Percentiles rank a stretch among this genome's conserved stretches.
Evolutionary conservation across 2,797 vertebrate genomes (phyloP).

Genomic region (Betta splendens): DNA sequence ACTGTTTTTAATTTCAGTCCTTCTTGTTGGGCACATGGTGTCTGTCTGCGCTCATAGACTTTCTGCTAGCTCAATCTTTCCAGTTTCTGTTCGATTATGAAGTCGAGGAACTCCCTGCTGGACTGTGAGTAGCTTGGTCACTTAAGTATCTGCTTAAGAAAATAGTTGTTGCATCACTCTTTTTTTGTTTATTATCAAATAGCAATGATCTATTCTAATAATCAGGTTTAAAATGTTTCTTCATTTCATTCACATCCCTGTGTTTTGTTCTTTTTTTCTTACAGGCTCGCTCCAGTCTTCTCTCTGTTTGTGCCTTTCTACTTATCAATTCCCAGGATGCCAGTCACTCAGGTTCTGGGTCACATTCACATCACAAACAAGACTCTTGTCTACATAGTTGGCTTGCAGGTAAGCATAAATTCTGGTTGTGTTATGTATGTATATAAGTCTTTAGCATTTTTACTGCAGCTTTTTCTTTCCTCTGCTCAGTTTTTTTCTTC

Average conservation of each 20-base stretch:
- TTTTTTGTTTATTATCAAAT: too few species aligned
- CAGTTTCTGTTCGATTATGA: conserved; percentile 84
- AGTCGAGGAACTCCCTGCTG: conserved; percentile 90
- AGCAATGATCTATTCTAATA: not conserved
- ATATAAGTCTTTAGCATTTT: not conserved
- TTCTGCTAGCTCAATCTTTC: conserved; percentile 85
- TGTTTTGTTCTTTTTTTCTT: not conserved
- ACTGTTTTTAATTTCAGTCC: conserved; percentile 80
- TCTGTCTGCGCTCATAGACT: conserved; percentile 89
- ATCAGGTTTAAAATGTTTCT: not conserved
- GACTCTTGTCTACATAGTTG: conserved; percentile 91
- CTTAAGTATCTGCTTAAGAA: not conserved
- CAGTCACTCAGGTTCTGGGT: conserved; percentile 91
- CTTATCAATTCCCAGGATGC: conserved; percentile 90
- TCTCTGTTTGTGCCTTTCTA: conserved; percentile 97
- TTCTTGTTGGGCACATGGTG: conserved; percentile 93
- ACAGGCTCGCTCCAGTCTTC: conserved; percentile 92
- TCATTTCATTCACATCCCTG: not conserved
- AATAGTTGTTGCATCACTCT: too few species aligned
- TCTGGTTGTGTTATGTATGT: not conserved
- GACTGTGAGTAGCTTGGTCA: conserved; percentile 87
- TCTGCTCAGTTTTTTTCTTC: conserved; percentile 6
- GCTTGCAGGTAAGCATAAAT: conserved; percentile 66
- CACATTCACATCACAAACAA: conserved; percentile 96
- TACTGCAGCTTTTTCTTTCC: not conserved